Conservation (phyloP, 2,888 invertebrate genomes). For the Myopa testacea region DNA sequence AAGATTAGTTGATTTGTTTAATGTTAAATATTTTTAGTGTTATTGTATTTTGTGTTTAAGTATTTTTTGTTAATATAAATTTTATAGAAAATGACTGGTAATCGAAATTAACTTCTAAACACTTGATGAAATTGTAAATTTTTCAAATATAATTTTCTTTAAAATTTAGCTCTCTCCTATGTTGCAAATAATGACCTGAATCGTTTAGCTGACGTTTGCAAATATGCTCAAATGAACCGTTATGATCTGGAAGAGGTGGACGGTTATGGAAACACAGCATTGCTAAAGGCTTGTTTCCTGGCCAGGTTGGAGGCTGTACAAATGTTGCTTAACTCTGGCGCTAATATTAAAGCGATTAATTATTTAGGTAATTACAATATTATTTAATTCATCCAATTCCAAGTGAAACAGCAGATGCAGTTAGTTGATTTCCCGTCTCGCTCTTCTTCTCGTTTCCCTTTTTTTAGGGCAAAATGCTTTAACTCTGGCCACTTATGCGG, state of each 20-base stretch:
- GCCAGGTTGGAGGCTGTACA: constrained; percentile 56
- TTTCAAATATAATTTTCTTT: background rate
- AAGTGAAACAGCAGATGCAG: background rate
- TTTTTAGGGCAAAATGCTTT: constrained; percentile 64
- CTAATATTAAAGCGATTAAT: constrained; percentile 60
- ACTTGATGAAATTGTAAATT: no score
- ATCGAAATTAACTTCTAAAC: background rate
- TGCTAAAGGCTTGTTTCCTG: constrained; percentile 63
- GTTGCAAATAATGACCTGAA: constrained; percentile 54
- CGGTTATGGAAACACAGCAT: constrained; percentile 63
- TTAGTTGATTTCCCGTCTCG: background rate
- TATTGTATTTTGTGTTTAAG: background rate
- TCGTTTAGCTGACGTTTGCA: constrained; percentile 55
- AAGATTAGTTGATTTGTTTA: no score
- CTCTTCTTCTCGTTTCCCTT: background rate
- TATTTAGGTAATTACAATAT: constrained; percentile 56
- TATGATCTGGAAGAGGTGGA: constrained; percentile 60
- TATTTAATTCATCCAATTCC: background rate
- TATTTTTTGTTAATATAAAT: background rate
- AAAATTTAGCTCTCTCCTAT: constrained; percentile 52
- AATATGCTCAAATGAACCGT: constrained; percentile 46
- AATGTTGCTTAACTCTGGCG: constrained; percentile 55
- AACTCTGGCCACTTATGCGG: constrained; percentile 62
- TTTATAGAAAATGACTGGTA: background rate
- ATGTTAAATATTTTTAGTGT: background rate